Conservation (phyloP, 2,797 vertebrate species). For the Myripristis jacobus region DNA sequence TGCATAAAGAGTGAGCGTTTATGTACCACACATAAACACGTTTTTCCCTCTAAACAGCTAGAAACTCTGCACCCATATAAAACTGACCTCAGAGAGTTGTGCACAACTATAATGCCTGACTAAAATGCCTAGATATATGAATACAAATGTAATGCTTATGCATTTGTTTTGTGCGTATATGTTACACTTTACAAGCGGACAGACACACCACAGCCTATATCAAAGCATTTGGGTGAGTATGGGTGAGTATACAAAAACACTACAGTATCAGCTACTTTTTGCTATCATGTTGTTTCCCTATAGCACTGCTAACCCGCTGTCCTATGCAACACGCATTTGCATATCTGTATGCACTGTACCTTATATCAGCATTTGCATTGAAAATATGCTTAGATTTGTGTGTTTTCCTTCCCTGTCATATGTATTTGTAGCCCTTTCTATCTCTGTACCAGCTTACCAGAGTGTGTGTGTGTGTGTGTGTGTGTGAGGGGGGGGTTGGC, state of each 20-base stretch:
- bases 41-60: slow-evolving; percentile 35
- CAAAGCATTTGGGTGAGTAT: too few relatives aligned
- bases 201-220: too few relatives aligned
- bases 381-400: slow-evolving; percentile 32
- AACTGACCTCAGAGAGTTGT: too few relatives aligned
- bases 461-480: background rate
- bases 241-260: too few relatives aligned
- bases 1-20: slow-evolving; percentile 25
- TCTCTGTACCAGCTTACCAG: slow-evolving; percentile 13
- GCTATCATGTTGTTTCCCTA: too few relatives aligned
- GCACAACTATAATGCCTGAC: too few relatives aligned
- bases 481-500: slow-evolving; percentile 32
- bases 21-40: slow-evolving; percentile 16
- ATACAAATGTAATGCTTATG: background rate
- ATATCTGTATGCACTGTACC: slow-evolving; percentile 10
- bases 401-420: slow-evolving; percentile 15
- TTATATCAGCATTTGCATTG: slow-evolving; percentile 38
- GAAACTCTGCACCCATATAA: too few relatives aligned
- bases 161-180: background rate
- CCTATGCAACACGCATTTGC: slow-evolving; percentile 10
- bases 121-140: too few relatives aligned
- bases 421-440: slow-evolving; percentile 16
- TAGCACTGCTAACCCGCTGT: background rate
- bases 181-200: background rate
- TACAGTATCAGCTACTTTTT: too few relatives aligned